Percentiles rank a stretch among this genome's conserved stretches.
These are phyloP conservation scores for Rhyzopertha dominica DNA, from an alignment of 1,140 invertebrate genomes.

Conservation along the genomic window DNA sequence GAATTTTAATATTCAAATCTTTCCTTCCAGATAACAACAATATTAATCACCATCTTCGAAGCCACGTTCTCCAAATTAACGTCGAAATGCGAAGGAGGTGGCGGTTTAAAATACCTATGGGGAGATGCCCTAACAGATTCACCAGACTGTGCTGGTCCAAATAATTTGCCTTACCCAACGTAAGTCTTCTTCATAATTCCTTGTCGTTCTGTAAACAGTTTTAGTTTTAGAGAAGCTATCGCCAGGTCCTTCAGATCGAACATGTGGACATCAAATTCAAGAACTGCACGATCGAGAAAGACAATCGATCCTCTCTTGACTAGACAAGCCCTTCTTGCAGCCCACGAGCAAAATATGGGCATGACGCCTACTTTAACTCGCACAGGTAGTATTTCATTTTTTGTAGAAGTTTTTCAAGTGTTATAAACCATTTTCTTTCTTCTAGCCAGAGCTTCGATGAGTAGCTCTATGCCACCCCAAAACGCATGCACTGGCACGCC, in stretches of 20 bases:
- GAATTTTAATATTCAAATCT: too few relatives aligned
- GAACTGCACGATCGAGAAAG: constrained; percentile 56
- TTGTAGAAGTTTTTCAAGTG: constrained; percentile 1
- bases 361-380: background rate
- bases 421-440: constrained; percentile 14
- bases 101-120: constrained; percentile 71
- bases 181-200: constrained; percentile 48
- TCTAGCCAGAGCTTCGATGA: constrained; percentile 38
- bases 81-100: constrained; percentile 54
- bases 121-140: constrained; percentile 76
- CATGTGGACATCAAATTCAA: constrained; percentile 53
- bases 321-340: constrained; percentile 61
- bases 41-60: too few relatives aligned
- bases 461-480: constrained; percentile 29
- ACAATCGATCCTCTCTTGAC: constrained; percentile 66
- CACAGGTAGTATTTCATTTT: background rate
- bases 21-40: too few relatives aligned
- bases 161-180: constrained; percentile 75
- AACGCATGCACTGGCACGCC: constrained; percentile 58
- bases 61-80: constrained; percentile 28
- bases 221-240: constrained; percentile 57
- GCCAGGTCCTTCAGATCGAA: constrained; percentile 55
- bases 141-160: constrained; percentile 70
- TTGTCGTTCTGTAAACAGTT: background rate
- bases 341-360: constrained; percentile 54